Base-by-base conservation (phyloP, 1,140 invertebrate species). In the Zaprionus inermis region DNA sequence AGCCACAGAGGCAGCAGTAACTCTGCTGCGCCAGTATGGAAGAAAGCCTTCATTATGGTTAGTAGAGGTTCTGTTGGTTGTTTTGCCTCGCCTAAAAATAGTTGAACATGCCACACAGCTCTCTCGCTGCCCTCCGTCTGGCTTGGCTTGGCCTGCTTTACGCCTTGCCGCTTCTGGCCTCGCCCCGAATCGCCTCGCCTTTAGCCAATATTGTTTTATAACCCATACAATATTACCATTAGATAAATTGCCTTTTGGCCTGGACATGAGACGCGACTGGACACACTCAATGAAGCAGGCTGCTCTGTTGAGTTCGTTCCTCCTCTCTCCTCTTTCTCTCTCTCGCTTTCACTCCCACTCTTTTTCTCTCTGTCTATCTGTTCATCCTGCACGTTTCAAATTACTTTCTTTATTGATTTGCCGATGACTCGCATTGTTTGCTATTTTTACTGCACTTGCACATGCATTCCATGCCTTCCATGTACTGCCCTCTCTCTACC, bases 371-470 rank as follows among this genome's bases (percentile, higher is more conserved):
- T 30, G 9, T 52, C 22, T 30, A 22, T 30, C 24, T 30, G 11
- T 3, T n/a, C n/a, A 4, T 54, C 57, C 58, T 32, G 61, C 82
- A 88, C 83, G 83, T 86, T 86, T 86, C 83, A 89, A 88, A 86
- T 88, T 86, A 86, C 83, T 86, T 86, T 86, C 83, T 88, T 88
- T 88, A 88, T 88, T 88, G 83, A 88, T 88, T 88, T 83, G 72
- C 55, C 72, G 67, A 71, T 75, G 68, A 65, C 72, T 75, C 67
- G 60, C 68, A 75, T 75, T 71, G 72, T 75, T 74, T 70, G 72
- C 72, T 74, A 74, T 74, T 74, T 74, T 74, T 74, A 74, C 72
- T 74, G 72, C 72, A 74, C 41, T 61, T 70, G 67, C 49, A 64
- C 59, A 75, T 71, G 72, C 72, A 71, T 71, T 75, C 46, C 71